A percentile compares a stretch with the other conserved stretches of the same genome.
Conservation (phyloP, 1,140 invertebrate genomes). For the Neocloeon triangulifer region DNA sequence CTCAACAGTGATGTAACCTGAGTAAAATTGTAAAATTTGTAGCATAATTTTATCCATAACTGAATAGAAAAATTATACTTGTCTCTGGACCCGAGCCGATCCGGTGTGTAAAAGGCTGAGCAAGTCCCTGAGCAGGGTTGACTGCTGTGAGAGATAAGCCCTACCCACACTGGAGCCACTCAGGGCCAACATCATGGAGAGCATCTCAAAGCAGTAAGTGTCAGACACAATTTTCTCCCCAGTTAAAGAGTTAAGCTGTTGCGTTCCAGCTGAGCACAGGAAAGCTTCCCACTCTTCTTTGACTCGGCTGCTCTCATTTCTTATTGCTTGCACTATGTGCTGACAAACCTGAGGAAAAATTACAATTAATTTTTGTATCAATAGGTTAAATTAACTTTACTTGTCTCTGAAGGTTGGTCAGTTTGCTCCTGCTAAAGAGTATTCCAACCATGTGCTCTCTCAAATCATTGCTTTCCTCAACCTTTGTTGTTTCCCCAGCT, state of each 20-base stretch:
- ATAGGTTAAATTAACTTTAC: slow-evolving; percentile 20
- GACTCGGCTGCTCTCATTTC: slow-evolving; percentile 60
- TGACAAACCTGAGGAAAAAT: slow-evolving; percentile 42
- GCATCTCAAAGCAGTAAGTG: slow-evolving; percentile 94
- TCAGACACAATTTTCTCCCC: slow-evolving; percentile 36
- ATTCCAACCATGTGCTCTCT: slow-evolving; percentile 94
- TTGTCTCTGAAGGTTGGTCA: slow-evolving; percentile 87
- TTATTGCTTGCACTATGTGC: slow-evolving; percentile 83
- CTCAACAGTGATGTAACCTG: slow-evolving; percentile 54
- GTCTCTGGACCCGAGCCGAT: slow-evolving; percentile 79
- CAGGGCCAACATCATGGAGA: slow-evolving; percentile 82
- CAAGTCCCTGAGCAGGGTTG: slow-evolving; percentile 60
- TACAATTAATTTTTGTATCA: neutral
- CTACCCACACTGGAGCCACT: slow-evolving; percentile 80
- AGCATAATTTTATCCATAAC: too few species aligned
- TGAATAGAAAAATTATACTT: too few species aligned
- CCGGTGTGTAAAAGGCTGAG: slow-evolving; percentile 78
- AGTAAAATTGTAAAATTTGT: too few species aligned
- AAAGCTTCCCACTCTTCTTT: slow-evolving; percentile 69
- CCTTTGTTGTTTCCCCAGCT: slow-evolving; percentile 14
- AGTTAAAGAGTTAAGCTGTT: neutral
- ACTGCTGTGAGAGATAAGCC: slow-evolving; percentile 72
- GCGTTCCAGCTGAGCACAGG: slow-evolving; percentile 9
- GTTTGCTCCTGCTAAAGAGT: slow-evolving; percentile 77
- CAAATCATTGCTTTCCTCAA: slow-evolving; percentile 59